Base-by-base conservation (phyloP, 2,113 vertebrate genomes). In the Corvus hawaiiensis region DNA sequence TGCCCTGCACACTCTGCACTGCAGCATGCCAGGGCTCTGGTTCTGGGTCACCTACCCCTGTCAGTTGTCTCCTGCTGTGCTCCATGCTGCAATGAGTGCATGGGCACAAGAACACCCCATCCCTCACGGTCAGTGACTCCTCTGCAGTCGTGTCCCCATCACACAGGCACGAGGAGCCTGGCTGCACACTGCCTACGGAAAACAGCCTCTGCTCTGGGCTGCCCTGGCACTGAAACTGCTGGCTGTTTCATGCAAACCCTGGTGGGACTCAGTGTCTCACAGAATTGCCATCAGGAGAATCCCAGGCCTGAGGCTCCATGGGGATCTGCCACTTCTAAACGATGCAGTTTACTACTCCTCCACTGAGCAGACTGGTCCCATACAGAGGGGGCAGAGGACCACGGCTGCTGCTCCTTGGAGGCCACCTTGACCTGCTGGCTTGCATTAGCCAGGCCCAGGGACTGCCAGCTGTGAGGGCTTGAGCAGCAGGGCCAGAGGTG, bases 21-120 rank as follows among this genome's bases (percentile, higher is more conserved):
- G 52, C 35, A 61, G 58, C 52, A 68, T 48, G 28, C 35, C 2
- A 13, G 51, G 22, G 46, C 52, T 87, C 56, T 85, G 71, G 35
- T 27, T 43, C 33, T 4, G 20, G 71, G 19, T 52, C 30, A 3
- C 3, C 8, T 16, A 11, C 26, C 22, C 13, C 24, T 37, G 24
- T 2, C 61, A 71, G 17, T 3, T 75, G 39, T 73, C 46, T 56
- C 41, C 71, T 77, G 64, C 78, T 81, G 78, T 68, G 58, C 56
- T 63, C 32, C 10, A 5, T 0, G 0, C 77, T 81, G 87, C 52
- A 72, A 3, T 9, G 58, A 55, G 13, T 2, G 13, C 2, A 3
- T 21, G 54, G 51, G 71, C 8, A 75, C 33, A 55, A 16, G 41
- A 51, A 83, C 54, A 75, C 6, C 39, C 5, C 3, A 32, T 75